Evolutionary conservation across 2,888 invertebrate species (phyloP), one percentile per base, ranked within the genome.

Genomic region (Phortica okadai): DNA sequence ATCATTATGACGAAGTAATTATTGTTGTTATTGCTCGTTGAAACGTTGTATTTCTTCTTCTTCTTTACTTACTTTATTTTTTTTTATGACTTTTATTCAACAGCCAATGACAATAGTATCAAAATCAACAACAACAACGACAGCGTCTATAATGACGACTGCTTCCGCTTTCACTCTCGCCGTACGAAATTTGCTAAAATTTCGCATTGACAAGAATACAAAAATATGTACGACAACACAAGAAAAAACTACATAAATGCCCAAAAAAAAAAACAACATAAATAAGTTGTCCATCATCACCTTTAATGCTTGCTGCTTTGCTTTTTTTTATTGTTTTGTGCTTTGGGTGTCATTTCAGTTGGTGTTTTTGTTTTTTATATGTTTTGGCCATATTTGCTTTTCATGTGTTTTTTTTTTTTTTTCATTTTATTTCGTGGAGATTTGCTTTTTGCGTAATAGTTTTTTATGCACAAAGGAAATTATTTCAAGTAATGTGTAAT

Each of bases 111-210:
- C 59, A 50, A 62, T 62, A 62, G 21, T 8, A 16, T 14, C 50
- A 50, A 16, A 16, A 21, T 1, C 56, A 56, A 64, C 44, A 50
- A 45, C 74, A 74, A 64, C 21, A 64, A 45, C 64, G 6, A 16
- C 64, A 62, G 1, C 10, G 33, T 74, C 78, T 81, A 81, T 79
- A 80, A 82, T 78, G 78, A 78, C 56, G 78, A 76, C 59, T 80
- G 83, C 80, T 84, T 86, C 82, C 82, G 81, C 85, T 85, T 85
- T 85, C 85, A 81, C 85, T 82, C 78, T 33, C 21, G 25, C 69
- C 16, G 45, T 42, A 66, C 11, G 66, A 66, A 66, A 66, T 66
- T 66, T n/a, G 11, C 42, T 66, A 45, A 16, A 45, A n/a, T 67
- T 69, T 69, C 7, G 69, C 50, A 69, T 25, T 69, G 69, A 69